Base-by-base conservation (phyloP, 2,113 vertebrate genomes). In the Scalopus aquaticus region DNA sequence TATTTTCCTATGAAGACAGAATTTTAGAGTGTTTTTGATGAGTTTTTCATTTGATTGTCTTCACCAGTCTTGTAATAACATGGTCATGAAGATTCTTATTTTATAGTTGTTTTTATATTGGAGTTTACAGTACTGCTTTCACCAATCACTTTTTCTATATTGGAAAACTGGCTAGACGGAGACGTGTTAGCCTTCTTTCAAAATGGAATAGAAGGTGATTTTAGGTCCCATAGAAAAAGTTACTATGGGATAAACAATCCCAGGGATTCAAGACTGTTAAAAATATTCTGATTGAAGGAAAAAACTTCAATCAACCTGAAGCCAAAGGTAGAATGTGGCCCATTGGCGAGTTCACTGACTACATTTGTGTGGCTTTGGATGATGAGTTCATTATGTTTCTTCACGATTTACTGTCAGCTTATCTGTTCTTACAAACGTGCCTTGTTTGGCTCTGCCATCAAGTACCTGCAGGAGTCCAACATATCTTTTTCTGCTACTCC, bases 311-410 rank as follows among this genome's bases (percentile, higher is more conserved):
- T 98, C 89, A 98, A 85, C 98, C 98, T 98, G 97, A 99, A 99
- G 96, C 99, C 99, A 73, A 99, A 99, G 95, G 99, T 99, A 97
- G 99, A 99, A 97, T 99, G 99, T 97, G 99, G 99, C 58, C 99
- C 99, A 78, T 99, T 99, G 94, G 99, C 99, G 99, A 99, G 98
- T 99, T 99, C 98, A 99, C 99, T 1, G 99, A 99, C 97, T 99
- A 99, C 97, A 99, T 99, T 81, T 99, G 99, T 74, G 99, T 99
- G 92, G 99, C 99, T 42, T 99, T 99, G 99, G 99, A 99, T 93
- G 99, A 99, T 2, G 99, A 99, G 97, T 95, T 99, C 88, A 99
- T 99, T 96, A 99, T 99, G 99, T 99, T 99, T 96, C 98, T 99
- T 28, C 99, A 99, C 49, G 99, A 99, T 96, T 98, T 99, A 96